phyloP scores from a whole-genome alignment of 2,797 vertebrate species.

The Smutsia gigantea region DNA sequence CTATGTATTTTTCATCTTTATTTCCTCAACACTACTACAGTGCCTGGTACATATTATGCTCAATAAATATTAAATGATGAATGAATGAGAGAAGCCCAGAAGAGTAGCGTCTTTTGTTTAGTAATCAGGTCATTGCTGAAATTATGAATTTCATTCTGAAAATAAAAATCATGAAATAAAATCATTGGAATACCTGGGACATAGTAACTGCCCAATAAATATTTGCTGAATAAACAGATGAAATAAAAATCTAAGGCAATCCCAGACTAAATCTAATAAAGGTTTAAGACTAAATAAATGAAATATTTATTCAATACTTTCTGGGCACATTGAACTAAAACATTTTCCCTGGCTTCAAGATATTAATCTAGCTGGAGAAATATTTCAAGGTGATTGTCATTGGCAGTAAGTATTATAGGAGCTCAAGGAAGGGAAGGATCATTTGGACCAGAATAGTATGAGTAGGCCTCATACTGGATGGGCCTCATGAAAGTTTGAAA shows the following conservation, averaged over 20 bases:
- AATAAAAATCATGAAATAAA: constrained; percentile 27
- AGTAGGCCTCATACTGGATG: neutral
- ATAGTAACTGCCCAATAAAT: neutral
- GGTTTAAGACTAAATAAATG: neutral
- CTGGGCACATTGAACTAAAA: neutral
- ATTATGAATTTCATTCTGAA: neutral
- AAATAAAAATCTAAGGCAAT: constrained; percentile 12
- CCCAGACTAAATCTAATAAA: too few relatives aligned
- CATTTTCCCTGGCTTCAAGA: neutral
- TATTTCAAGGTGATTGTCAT: neutral
- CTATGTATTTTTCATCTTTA: neutral
- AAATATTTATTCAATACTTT: neutral
- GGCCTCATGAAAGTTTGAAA: neutral
- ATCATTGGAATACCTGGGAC: neutral
- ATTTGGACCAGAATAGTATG: neutral
- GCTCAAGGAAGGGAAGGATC: neutral
- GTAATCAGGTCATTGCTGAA: neutral
- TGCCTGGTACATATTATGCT: neutral
- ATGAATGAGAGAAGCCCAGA: neutral
- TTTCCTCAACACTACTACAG: neutral
- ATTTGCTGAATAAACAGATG: neutral
- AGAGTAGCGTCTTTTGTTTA: neutral
- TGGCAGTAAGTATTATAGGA: neutral
- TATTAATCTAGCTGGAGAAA: neutral
- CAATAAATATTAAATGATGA: neutral